Base-by-base conservation (phyloP, 1,140 invertebrate genomes). In the Leguminivora glycinivorella region DNA sequence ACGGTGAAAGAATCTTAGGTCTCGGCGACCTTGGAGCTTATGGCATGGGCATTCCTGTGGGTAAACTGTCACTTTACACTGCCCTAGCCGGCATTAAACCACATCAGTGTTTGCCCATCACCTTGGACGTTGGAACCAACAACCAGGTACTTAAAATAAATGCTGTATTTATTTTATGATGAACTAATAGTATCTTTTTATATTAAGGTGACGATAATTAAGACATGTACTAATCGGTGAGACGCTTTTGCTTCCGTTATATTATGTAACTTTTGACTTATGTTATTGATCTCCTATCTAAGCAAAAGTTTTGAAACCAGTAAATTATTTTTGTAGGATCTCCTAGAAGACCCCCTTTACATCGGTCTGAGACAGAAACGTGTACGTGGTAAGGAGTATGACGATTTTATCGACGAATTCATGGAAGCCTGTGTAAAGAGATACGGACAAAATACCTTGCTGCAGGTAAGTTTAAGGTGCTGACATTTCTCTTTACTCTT, bases 361-460 rank as follows among this genome's bases (percentile, higher is more conserved):
- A 98, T 99, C 82, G 99, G 99, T 60, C 87, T 99, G 43, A 93
- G 96, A 70, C 97, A 99, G 79, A 95, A 95, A 72, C 93, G 99
- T 63, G 95, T 96, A 0, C 95, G 95, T 26, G 99, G 98, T 12
- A 92, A 94, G 34, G 95, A 96, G 70, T 99, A 99, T 89, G 98
- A 99, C 86, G 96, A 96, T 47, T 96, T 99, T 77, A 95, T 99
- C 69, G 98, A 99, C 83, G 99, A 99, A 91, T 99, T 99, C 87
- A 99, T 99, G 98, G 93, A 97, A 83, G 98, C 98, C 1, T 97
- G 97, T 69, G 97, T 98, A 0, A 95, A 95, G 88, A 95, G 97
- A 90, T 98, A 98, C 83, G 96, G 96, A 68, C 96, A 97, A 85
- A 97, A 97, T 79, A 96, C 96, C 1, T 92, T 98, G 1, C 96